Base-by-base conservation (phyloP, 1,140 invertebrate genomes). In the Nylanderia fulva region DNA sequence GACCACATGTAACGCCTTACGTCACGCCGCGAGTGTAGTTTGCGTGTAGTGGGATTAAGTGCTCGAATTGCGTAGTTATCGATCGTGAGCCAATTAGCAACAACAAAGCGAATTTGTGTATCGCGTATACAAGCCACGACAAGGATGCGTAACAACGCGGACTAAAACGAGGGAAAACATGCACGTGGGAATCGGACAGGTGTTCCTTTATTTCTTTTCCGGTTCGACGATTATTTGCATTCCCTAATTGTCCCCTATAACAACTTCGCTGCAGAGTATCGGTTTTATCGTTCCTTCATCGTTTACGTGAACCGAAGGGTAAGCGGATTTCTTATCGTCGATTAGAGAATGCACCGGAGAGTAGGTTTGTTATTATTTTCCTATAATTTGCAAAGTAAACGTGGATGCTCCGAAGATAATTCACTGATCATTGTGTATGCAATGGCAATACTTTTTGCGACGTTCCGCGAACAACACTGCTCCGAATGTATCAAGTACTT, bases 71-170 rank as follows among this genome's bases (percentile, higher is more conserved):
- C 63, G 24, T 58, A 48, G 42, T 80, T 71, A 52, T 72, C 36
- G 66, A 82, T 82, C 24, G 77, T n/a, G n/a, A 82, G 18, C 48
- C 66, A 82, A 82, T 82, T 82, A 82, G 66, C 52, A 71, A 54
- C 24, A 42, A 82, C 66, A 80, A 71, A 80, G 64, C 54, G 42
- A 15, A 42, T 29, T 39, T 39, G 24, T 61, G 56, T 75, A 27
- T 9, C 24, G 29, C 29, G 29, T 27, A 60, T 2, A 18, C 6
- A n/a, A n/a, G 21, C n/a, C n/a, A 11, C 18, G 36, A 2, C 15
- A 42, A 56, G 24, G 18, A 8, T n/a, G 63, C 5, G 9, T 33
- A 29, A 80, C 18, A 29, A 54, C 33, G 27, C 24, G 6, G 15
- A 58, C 33, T 63, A 29, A 11, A 63, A 33, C 9, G 9, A n/a